Conservation (phyloP, 1,140 invertebrate genomes). For the Lepidurus arcticus region DNA sequence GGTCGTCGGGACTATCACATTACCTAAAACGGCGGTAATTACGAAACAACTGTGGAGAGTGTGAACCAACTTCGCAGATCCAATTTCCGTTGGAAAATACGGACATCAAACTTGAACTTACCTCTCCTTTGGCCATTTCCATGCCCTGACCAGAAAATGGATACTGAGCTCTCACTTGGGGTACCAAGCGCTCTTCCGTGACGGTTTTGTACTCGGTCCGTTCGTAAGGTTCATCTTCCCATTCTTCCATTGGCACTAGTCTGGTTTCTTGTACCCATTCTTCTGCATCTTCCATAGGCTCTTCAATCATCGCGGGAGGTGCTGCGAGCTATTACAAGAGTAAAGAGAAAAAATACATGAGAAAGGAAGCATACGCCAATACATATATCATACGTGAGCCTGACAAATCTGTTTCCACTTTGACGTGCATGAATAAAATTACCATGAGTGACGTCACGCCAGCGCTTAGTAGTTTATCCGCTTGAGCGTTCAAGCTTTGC, state of each 20-base stretch:
- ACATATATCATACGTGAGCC: background rate
- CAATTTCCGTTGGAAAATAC: background rate
- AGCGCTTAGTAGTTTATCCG: slow-evolving; percentile 68
- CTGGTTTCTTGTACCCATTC: slow-evolving; percentile 47
- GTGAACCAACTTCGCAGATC: slow-evolving; percentile 17
- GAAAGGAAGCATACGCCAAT: background rate
- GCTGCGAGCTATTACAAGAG: slow-evolving; percentile 22
- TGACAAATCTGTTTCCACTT: background rate
- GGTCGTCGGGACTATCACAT: background rate
- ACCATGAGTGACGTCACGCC: slow-evolving; percentile 70
- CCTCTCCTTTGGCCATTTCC: slow-evolving; percentile 83
- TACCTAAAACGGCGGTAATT: background rate
- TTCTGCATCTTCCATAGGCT: slow-evolving; percentile 40
- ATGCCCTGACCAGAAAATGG: slow-evolving; percentile 91
- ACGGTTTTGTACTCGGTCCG: slow-evolving; percentile 74
- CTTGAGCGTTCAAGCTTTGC: slow-evolving; percentile 74
- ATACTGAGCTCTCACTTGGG: slow-evolving; percentile 81
- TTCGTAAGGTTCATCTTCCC: slow-evolving; percentile 83
- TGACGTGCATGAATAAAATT: slow-evolving; percentile 33
- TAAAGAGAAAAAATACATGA: slow-evolving; percentile 28
- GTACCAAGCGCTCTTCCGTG: slow-evolving; percentile 76
- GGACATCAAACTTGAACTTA: slow-evolving; percentile 41
- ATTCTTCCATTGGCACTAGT: slow-evolving; percentile 80
- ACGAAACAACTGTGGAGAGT: background rate
- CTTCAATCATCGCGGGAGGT: background rate